Evolutionary conservation across 2,113 vertebrate species (phyloP).

Genomic region (Protobothrops flavoviridis): DNA sequence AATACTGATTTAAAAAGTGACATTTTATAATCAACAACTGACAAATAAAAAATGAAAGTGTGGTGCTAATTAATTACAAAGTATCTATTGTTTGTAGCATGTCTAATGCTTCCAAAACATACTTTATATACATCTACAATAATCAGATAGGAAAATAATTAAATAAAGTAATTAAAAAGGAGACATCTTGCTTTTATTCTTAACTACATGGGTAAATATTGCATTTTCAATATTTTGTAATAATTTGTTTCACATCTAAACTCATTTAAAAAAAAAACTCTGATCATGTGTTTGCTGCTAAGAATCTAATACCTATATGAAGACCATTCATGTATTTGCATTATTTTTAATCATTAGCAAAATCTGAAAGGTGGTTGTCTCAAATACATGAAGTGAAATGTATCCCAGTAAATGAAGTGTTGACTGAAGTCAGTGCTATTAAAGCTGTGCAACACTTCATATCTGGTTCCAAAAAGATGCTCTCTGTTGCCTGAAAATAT

Average conservation of each 20-base stretch:
- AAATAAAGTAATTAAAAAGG: neutral
- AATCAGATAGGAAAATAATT: neutral
- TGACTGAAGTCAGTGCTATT: neutral
- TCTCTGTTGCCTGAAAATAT: neutral
- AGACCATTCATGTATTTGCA: neutral
- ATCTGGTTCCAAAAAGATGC: neutral
- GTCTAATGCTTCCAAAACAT: neutral
- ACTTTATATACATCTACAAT: neutral
- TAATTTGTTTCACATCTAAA: neutral
- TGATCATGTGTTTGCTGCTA: neutral
- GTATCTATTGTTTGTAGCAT: neutral
- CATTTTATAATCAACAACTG: neutral
- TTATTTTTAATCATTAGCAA: neutral
- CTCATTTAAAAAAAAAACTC: neutral
- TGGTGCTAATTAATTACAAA: neutral
- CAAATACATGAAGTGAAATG: neutral
- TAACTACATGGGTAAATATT: neutral
- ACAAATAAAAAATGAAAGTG: neutral
- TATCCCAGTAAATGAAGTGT: neutral
- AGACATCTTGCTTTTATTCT: neutral
- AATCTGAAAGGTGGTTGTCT: neutral
- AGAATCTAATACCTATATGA: neutral
- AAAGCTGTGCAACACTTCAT: neutral
- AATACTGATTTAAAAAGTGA: neutral
- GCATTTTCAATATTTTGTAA: neutral